Percentiles rank a stretch among this genome's conserved stretches.
phyloP scores from a whole-genome alignment of 2,888 invertebrate genomes.

The Ptychoptera contaminata region DNA sequence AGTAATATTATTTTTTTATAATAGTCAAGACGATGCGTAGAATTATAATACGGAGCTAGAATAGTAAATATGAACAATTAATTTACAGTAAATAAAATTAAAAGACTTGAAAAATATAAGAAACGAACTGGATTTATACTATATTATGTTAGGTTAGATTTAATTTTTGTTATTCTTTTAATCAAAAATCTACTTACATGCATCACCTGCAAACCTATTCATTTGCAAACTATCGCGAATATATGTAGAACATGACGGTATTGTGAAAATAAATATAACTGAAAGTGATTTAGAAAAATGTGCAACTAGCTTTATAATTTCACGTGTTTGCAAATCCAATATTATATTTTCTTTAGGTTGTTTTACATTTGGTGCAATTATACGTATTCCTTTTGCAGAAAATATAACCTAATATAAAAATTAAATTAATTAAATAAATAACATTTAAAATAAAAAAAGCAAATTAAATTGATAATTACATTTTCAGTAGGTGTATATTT shows the following conservation, averaged over 20 bases:
- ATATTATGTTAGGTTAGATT: conserved; percentile 12
- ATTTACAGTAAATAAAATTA: conserved; percentile 7
- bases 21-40: conserved; percentile 45
- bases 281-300: conserved; percentile 63
- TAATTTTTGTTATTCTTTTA: conserved; percentile 21
- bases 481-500: conserved; percentile 59
- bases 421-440: conserved; percentile 4
- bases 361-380: conserved; percentile 40
- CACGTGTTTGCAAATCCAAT: conserved; percentile 48
- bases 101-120: conserved; percentile 12
- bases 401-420: conserved; percentile 35
- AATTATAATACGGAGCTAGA: conserved; percentile 41
- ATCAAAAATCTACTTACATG: conserved; percentile 25
- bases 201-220: conserved; percentile 16
- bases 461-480: conserved; percentile 37
- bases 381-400: conserved; percentile 40
- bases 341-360: conserved; percentile 39
- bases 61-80: conserved; percentile 8
- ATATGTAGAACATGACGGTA: conserved; percentile 47
- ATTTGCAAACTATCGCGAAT: conserved; percentile 58
- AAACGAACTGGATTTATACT: no score
- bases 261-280: conserved; percentile 65
- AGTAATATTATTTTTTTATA: conserved; percentile 61
- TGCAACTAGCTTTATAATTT: conserved; percentile 58
- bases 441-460: conserved; percentile 2